Percentiles rank a stretch among this genome's conserved stretches.
Evolutionary conservation across 2,888 invertebrate species (phyloP).

Genomic region (Ophion ventricosus): DNA sequence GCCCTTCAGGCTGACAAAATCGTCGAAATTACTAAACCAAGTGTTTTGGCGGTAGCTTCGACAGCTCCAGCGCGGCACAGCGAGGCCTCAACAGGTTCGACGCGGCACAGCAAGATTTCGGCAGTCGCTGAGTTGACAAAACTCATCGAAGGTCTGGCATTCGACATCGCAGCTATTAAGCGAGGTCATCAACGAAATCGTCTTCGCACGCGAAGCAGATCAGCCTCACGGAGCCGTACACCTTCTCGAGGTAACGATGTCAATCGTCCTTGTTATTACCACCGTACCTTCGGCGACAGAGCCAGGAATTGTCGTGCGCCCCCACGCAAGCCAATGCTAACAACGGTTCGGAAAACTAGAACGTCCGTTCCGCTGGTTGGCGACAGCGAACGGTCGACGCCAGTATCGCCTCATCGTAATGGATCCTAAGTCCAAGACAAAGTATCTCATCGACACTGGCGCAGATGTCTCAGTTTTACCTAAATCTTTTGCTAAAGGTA

Average conservation of each 20-base stretch:
- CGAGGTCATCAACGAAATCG: background rate
- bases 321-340: constrained; percentile 9
- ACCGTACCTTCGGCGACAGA: constrained; percentile 16
- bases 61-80: background rate
- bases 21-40: background rate
- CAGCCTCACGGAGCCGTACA: background rate
- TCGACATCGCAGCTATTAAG: background rate
- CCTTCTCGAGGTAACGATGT: background rate
- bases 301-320: background rate
- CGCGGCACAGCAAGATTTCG: background rate
- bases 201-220: background rate
- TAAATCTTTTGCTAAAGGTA: background rate
- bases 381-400: constrained; percentile 29
- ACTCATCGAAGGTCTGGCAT: background rate
- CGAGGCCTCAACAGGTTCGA: background rate
- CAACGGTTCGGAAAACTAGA: constrained; percentile 46
- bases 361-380: constrained; percentile 5
- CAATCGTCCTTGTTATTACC: constrained; percentile 7
- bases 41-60: background rate
- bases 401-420: constrained; percentile 22
- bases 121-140: background rate
- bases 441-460: constrained; percentile 46
- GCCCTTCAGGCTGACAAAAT: constrained; percentile 37
- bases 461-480: constrained; percentile 47
- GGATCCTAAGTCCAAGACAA: constrained; percentile 11